phyloP scores from a whole-genome alignment of 2,113 vertebrate species.

The Oenanthe melanoleuca region DNA sequence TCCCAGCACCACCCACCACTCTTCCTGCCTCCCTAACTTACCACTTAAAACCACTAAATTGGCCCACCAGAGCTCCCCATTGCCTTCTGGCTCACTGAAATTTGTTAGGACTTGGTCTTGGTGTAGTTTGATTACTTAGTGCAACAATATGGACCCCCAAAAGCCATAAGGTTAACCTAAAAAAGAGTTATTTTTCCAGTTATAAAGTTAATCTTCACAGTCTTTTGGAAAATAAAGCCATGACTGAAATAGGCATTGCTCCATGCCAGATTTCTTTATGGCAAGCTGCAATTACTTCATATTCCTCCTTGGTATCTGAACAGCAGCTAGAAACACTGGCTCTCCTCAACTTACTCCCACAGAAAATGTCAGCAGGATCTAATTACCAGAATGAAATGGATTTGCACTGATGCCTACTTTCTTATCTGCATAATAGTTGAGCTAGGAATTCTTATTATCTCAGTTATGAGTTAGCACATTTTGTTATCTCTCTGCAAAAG shows the following conservation, averaged over 20 bases:
- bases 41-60: not conserved
- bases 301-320: conserved; percentile 10
- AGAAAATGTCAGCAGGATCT: conserved; percentile 55
- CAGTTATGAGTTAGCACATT: conserved; percentile 34
- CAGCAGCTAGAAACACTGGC: conserved; percentile 7
- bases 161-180: not conserved
- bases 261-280: conserved; percentile 13
- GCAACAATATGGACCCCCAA: not conserved
- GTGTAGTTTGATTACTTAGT: not conserved
- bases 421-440: conserved; percentile 27
- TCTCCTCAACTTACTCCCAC: conserved; percentile 36
- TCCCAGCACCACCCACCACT: not conserved
- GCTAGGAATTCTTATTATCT: not conserved
- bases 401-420: conserved; percentile 26
- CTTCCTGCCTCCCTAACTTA: not conserved
- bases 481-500: conserved; percentile 6
- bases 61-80: not conserved
- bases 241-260: not conserved
- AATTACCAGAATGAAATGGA: conserved; percentile 51
- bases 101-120: not conserved
- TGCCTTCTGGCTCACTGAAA: not conserved
- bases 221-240: not conserved
- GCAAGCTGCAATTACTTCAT: conserved; percentile 18
- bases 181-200: not conserved
- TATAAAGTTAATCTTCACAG: not conserved